Conservation (phyloP, 1,140 invertebrate species). For the Papilio dardanus region DNA sequence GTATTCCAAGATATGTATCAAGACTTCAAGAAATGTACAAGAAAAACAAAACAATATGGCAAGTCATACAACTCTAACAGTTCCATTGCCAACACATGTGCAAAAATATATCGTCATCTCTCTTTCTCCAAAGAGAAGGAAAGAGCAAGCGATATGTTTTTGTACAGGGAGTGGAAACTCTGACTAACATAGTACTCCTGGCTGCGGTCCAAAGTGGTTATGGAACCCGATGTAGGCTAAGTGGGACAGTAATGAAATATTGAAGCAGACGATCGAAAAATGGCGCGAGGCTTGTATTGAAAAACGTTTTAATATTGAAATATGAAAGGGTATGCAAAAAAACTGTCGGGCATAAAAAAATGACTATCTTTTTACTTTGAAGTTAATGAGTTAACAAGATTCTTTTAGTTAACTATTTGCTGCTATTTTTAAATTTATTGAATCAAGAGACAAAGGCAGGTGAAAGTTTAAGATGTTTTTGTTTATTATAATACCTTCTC, state of each 20-base stretch:
- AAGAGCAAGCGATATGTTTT: background rate
- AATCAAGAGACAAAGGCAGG: no score
- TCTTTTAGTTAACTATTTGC: background rate
- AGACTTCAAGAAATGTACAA: background rate
- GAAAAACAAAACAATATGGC: conserved; percentile 8
- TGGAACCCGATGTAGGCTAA: conserved; percentile 59
- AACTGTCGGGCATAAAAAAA: background rate
- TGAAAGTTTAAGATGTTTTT: no score
- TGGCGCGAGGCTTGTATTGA: conserved; percentile 36
- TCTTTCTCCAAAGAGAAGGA: background rate
- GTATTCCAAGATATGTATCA: background rate
- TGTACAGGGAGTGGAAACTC: background rate
- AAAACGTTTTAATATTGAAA: conserved; percentile 24
- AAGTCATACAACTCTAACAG: background rate
- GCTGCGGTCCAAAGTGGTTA: conserved; percentile 62
- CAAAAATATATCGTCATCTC: background rate
- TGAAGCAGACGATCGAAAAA: conserved; percentile 46
- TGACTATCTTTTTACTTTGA: background rate
- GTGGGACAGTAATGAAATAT: conserved; percentile 64
- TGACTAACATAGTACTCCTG: conserved; percentile 36
- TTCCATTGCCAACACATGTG: background rate
- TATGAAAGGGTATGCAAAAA: conserved; percentile 2
- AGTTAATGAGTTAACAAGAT: background rate
- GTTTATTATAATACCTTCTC: no score
- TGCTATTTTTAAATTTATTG: no score